phyloP scores from a whole-genome alignment of 2,888 invertebrate genomes.

The Cenopis cana region DNA sequence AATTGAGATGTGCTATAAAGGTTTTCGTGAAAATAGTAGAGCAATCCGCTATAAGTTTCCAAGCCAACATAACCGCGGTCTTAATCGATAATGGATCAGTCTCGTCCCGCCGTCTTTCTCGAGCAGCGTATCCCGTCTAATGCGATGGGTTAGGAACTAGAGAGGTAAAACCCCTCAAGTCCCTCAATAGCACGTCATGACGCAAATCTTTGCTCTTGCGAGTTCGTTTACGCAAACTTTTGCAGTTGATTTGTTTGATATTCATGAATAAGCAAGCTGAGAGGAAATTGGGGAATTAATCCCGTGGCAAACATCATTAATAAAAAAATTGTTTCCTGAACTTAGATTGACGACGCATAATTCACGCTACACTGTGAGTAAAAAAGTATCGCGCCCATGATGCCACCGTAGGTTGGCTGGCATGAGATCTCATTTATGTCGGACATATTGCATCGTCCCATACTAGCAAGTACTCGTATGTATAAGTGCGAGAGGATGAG shows the following conservation, averaged over 20 bases:
- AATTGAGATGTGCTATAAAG: neutral
- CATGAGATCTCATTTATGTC: too few relatives aligned
- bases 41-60: constrained; percentile 1
- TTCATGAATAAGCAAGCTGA: neutral
- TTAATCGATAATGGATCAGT: constrained; percentile 22
- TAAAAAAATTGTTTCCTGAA: neutral
- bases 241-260: neutral
- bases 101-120: constrained; percentile 8
- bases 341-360: neutral
- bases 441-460: too few relatives aligned
- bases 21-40: neutral
- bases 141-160: constrained; percentile 18
- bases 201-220: neutral
- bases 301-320: neutral
- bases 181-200: neutral
- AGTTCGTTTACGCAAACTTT: neutral
- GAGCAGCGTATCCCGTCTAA: constrained; percentile 23
- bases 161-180: neutral
- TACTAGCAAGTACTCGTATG: too few relatives aligned
- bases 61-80: constrained; percentile 14
- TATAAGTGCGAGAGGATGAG: too few relatives aligned
- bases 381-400: neutral
- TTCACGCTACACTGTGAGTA: neutral
- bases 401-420: neutral
- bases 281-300: neutral